Evolutionary conservation across 2,113 vertebrate genomes (phyloP).

Genomic region (Elephas maximus): DNA sequence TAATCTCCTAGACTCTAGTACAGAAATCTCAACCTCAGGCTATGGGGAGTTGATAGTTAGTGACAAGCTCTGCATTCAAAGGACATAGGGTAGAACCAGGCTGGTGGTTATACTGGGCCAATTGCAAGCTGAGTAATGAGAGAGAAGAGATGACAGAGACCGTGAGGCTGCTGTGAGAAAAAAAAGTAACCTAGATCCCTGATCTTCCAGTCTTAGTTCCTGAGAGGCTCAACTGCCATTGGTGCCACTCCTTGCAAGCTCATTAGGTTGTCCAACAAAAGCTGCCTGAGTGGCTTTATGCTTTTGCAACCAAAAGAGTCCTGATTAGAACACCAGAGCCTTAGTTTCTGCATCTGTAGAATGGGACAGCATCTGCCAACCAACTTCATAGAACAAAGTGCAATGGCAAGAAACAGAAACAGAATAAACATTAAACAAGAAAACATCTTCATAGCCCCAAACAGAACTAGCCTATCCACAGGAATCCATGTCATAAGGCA

Average conservation of each 20-base stretch:
- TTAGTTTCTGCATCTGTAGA: neutral
- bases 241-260: neutral
- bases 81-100: neutral
- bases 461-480: neutral
- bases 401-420: neutral
- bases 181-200: neutral
- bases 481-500: neutral
- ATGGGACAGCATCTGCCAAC: neutral
- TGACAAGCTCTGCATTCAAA: neutral
- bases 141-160: neutral
- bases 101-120: too few relatives aligned
- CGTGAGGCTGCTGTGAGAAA: neutral
- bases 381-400: neutral
- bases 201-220: neutral
- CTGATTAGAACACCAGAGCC: neutral
- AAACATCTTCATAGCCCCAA: neutral
- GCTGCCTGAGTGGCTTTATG: neutral
- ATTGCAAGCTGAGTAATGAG: neutral
- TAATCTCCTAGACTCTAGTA: neutral
- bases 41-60: neutral
- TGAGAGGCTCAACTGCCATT: neutral
- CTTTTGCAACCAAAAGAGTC: neutral
- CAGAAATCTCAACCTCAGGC: neutral
- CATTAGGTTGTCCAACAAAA: neutral
- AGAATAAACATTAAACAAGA: neutral